Percentiles rank a stretch among this genome's conserved stretches.
These are phyloP conservation scores for Acanthaster planci DNA, from an alignment of 35 echinoderm and acorn worm species.

Conservation along the genomic window DNA sequence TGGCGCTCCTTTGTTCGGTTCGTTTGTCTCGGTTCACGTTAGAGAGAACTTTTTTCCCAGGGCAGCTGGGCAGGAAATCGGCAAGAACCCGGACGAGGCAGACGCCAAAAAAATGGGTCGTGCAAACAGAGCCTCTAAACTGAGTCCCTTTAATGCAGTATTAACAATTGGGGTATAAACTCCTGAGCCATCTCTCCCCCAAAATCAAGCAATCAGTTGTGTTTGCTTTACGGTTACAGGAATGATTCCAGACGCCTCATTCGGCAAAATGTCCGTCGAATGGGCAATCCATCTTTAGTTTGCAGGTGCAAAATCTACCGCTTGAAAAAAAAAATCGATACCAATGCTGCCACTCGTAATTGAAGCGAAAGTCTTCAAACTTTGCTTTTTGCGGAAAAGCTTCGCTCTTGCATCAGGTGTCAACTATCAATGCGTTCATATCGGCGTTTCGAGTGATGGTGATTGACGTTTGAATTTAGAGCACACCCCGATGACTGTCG, in stretches of 20 bases:
- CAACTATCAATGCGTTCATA: no score
- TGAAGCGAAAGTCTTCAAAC: no score
- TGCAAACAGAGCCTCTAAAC: slow-evolving; percentile 1
- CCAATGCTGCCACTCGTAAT: no score
- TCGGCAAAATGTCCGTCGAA: not conserved
- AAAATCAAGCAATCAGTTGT: not conserved
- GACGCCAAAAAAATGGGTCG: not conserved
- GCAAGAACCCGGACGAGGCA: not conserved
- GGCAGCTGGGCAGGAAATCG: not conserved
- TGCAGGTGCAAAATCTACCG: no score
- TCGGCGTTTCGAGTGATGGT: no score
- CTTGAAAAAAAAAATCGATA: no score
- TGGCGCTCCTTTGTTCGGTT: slow-evolving; percentile 2
- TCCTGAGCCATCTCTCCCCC: not conserved
- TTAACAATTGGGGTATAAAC: slow-evolving; percentile 2
- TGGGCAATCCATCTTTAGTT: no score
- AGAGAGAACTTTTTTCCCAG: not conserved
- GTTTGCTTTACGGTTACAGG: slow-evolving; percentile 8
- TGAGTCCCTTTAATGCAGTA: not conserved
- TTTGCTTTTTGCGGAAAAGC: no score
- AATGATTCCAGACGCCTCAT: no score
- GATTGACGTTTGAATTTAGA: no score
- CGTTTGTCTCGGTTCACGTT: not conserved
- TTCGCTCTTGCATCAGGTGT: no score
- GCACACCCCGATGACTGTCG: no score